Evolutionary conservation across 2,797 vertebrate genomes (phyloP).

Genomic region (Sebastes glaucus): DNA sequence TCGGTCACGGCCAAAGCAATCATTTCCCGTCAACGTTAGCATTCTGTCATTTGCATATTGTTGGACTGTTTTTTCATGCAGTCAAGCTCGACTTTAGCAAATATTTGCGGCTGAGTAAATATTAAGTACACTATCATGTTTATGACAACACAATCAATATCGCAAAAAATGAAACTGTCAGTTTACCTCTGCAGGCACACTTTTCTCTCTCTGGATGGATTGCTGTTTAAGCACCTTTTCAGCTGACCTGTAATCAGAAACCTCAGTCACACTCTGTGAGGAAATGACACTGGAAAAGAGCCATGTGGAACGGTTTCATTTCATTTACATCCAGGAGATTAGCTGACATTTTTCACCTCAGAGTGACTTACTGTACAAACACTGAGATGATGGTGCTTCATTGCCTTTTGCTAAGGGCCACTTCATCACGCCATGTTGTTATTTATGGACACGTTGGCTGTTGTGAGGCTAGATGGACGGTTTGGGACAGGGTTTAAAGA

Average conservation of each 20-base stretch:
- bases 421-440: neutral
- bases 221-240: slow-evolving; percentile 1
- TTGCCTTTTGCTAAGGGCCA: neutral
- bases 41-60: slow-evolving; percentile 29
- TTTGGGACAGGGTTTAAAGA: neutral
- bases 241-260: slow-evolving; percentile 16
- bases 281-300: slow-evolving; percentile 4
- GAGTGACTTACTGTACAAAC: neutral
- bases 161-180: slow-evolving; percentile 13
- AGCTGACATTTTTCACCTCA: slow-evolving; percentile 1
- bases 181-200: neutral
- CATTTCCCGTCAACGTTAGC: slow-evolving; percentile 33
- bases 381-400: neutral
- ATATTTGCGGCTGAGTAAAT: slow-evolving; percentile 16
- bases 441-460: neutral
- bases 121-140: slow-evolving; percentile 7
- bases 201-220: neutral
- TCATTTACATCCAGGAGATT: neutral
- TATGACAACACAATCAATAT: slow-evolving; percentile 22
- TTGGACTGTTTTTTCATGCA: slow-evolving; percentile 1
- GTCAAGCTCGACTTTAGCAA: neutral
- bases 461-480: neutral
- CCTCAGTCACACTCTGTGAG: neutral
- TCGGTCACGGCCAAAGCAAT: slow-evolving; percentile 48
- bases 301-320: neutral